Evolutionary conservation across 2,888 invertebrate genomes (phyloP), one percentile per base, ranked within the genome.

Genomic region (Netelia inedita): DNA sequence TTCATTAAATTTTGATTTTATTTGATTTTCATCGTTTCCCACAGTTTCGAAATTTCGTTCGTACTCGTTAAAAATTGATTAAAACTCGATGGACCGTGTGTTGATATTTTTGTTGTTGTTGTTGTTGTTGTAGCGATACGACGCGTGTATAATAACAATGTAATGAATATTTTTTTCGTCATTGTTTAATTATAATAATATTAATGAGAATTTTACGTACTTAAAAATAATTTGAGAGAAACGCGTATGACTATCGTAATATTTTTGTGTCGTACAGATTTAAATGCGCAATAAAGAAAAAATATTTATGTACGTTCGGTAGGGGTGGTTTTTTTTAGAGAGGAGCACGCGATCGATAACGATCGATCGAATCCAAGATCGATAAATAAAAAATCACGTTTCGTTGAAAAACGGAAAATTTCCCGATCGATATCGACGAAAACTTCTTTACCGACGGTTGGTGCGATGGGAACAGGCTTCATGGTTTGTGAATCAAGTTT

Each of bases 181-280:
- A 68, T 10, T 73, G 41, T 50, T 74, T 74, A 50, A 78, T 57
- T 43, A 61, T 72, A 14, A 66, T 65, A 63, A 72, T 57, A 82
- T 68, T 68, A 61, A 68, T 68, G 61, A 41, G 23, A 78, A 78
- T 61, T 78, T 78, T 68, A 43, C 78, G 78, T 82, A 82, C 68
- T 73, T 53, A 72, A 82, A 68, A 72, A 50, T 35, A 63, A 57
- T 6, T 68, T 41, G 68, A 83, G 66, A 78, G 72, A 83, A 71
- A 73, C 72, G 66, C 28, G 11, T 57, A 80, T 66, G 35, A 14
- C 35, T n/a, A 59, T 80, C 57, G 73, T 72, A 73, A 66, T 57
- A 43, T 11, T 61, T 46, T 72, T 63, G 23, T 65, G 55, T 57
- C 16, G 8, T 14, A 46, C 10, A 8, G 11, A 46, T 46, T 46